Evolutionary conservation across 2,888 invertebrate genomes (phyloP), one percentile per base, ranked within the genome.

Genomic region (Deilephila elpenor): DNA sequence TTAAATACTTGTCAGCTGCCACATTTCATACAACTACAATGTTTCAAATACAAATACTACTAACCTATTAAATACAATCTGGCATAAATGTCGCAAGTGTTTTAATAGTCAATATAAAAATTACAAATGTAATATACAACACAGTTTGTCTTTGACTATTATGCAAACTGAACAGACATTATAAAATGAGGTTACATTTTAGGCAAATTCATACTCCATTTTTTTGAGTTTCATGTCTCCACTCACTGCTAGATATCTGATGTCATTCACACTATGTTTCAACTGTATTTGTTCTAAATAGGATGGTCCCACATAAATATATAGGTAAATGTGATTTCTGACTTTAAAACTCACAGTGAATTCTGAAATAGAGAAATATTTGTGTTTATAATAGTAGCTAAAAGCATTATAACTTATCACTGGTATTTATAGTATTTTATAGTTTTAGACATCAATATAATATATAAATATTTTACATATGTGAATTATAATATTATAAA

Each of bases 201-300:
- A 86, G 80, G 79, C 75, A 88, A 88, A 74, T 76, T 74, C 64
- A 85, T 81, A 74, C 70, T 86, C 85, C 75, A 90, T 74, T 79
- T 72, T 72, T 61, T 67, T 74, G 61, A 92, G 81, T 78, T 85
- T 88, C 32, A 90, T 79, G 80, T 91, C 87, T 70, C 91, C 90
- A 73, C 79, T 82, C 6, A 91, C 75, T 25, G 84, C 80, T 74
- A 93, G 76, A 76, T 79, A 91, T 78, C 85, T 84, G 60, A 93
- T 88, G 59, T 83, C 84, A 59, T 84, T 76, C 53, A 88, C 73
- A 72, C 82, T 82, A 76, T 90, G 88, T 74, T 83, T 80, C 29
- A 92, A 75, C 73, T 71, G 74, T n/a, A 88, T 29, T 53, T 80
- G 72, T 20, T 79, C 76, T 71, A 90, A 75, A 75, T 72, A 75